These are phyloP conservation scores for Heliangelus exortis DNA, from an alignment of 2,797 vertebrate species.

Conservation along the genomic window DNA sequence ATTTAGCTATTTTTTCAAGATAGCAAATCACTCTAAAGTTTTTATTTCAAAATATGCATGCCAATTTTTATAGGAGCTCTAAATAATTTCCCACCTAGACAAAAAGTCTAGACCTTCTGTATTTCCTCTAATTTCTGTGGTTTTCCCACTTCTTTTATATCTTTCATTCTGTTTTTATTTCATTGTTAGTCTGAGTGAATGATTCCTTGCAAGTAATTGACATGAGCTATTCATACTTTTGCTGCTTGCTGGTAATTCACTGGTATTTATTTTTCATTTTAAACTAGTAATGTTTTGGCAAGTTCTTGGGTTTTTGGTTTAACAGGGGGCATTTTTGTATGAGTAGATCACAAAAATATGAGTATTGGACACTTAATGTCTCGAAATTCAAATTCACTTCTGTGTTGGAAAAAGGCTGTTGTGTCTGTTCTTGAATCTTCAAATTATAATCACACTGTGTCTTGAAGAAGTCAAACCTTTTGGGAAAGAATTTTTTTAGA, in stretches of 20 bases:
- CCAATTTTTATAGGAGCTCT: neutral
- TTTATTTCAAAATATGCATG: neutral
- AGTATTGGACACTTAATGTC: neutral
- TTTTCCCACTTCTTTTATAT: neutral
- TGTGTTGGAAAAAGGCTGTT: neutral
- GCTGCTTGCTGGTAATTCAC: neutral
- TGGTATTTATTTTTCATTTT: slow-evolving; percentile 21
- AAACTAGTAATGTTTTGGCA: neutral
- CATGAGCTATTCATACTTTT: neutral
- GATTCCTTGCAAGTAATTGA: neutral
- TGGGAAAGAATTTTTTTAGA: neutral
- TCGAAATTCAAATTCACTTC: neutral
- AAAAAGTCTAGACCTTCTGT: neutral
- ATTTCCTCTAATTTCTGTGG: neutral
- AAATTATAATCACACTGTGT: neutral
- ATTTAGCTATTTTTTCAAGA: neutral
- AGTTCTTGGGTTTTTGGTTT: neutral
- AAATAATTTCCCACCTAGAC: neutral
- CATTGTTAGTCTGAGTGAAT: neutral
- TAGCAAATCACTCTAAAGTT: neutral
- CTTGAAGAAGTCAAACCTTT: neutral
- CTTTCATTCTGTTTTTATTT: neutral
- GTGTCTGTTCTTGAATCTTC: slow-evolving; percentile 19
- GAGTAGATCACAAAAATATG: neutral
- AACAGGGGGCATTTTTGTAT: neutral